Percentiles rank a stretch among this genome's conserved stretches.
These are phyloP conservation scores for Rousettus madagascariensis DNA, from an alignment of 2,797 vertebrate genomes.

Conservation along the genomic window DNA sequence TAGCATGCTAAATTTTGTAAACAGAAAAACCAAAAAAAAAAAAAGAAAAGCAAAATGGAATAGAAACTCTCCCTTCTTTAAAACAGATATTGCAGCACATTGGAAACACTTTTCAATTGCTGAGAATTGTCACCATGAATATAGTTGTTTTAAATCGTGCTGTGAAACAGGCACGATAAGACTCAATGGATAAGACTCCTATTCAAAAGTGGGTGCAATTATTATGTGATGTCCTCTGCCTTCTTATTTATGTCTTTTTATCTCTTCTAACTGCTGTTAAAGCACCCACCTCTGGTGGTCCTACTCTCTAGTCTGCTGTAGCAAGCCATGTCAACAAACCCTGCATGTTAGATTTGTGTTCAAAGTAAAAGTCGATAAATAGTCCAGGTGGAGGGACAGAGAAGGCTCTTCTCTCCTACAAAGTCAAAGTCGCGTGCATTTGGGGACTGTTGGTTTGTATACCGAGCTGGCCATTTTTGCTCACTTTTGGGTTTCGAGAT, in stretches of 20 bases:
- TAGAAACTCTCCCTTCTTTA: not conserved
- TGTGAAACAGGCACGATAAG: not conserved
- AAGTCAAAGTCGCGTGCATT: not conserved
- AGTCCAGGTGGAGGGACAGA: not conserved
- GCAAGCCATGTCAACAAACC: not conserved
- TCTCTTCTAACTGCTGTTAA: not conserved
- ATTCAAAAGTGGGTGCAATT: not conserved
- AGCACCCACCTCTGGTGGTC: accelerated
- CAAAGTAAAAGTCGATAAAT: not conserved
- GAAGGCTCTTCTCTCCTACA: not conserved
- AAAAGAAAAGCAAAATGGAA: not conserved
- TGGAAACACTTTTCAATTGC: not conserved
- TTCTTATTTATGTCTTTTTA: not conserved
- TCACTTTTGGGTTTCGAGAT: not conserved
- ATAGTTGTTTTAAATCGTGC: not conserved
- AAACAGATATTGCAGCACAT: not conserved
- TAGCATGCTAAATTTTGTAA: not conserved
- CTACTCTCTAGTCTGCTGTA: not conserved
- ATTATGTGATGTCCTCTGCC: not conserved
- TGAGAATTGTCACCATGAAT: not conserved
- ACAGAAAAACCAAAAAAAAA: not conserved
- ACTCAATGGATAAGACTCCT: not conserved
- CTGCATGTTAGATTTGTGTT: not conserved
- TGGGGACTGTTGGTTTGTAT: not conserved
- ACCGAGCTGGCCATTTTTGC: not conserved